Conservation (phyloP, 2,113 vertebrate genomes). For the Cebidichthys violaceus region DNA sequence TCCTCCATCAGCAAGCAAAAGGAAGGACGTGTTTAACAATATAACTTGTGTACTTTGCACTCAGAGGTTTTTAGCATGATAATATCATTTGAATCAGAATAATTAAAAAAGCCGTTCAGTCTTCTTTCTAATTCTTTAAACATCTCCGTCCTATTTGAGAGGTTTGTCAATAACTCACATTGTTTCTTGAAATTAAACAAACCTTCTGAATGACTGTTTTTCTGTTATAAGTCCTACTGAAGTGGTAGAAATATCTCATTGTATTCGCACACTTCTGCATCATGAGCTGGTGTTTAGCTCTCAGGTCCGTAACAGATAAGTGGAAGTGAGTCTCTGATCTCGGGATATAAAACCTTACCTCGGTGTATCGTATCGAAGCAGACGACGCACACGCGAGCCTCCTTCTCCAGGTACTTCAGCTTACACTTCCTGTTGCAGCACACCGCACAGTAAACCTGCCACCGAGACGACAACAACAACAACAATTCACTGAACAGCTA, state of each 20-base stretch:
- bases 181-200: not conserved
- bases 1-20: not conserved
- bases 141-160: not conserved
- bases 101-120: not conserved
- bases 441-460: slow-evolving; percentile 92
- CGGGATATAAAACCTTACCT: slow-evolving; percentile 84
- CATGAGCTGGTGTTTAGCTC: not conserved
- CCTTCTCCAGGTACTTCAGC: slow-evolving; percentile 94
- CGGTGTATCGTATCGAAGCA: slow-evolving; percentile 91
- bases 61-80: not conserved
- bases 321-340: not conserved
- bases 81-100: not conserved
- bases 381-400: slow-evolving; percentile 93
- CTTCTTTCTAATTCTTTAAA: too few species aligned
- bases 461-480: slow-evolving; percentile 1
- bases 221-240: not conserved
- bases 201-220: not conserved
- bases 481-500: not conserved
- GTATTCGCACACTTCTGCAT: not conserved
- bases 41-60: too few species aligned
- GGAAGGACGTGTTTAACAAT: too few species aligned
- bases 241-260: too few species aligned
- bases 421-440: slow-evolving; percentile 95
- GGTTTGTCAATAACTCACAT: not conserved
- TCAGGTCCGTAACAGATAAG: not conserved